Conservation (phyloP, 2,888 invertebrate species). For the Synanthedon formicaeformis region DNA sequence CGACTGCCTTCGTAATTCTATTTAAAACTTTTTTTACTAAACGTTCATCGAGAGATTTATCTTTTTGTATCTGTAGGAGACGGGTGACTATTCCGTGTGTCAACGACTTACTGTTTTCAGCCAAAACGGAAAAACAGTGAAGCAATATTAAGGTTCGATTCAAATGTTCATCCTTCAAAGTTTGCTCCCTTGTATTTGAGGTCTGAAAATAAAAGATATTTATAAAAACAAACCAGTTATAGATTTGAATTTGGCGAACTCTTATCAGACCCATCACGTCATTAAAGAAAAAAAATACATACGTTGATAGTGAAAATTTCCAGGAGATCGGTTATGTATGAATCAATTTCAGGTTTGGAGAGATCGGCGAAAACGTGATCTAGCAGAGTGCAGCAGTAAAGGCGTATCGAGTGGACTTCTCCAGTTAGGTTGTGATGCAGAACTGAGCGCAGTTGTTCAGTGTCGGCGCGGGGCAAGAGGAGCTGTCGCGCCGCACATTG, state of each 20-base stretch:
- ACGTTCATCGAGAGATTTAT: conserved; percentile 54
- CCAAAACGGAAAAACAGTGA: conserved; percentile 65
- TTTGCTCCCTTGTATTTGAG: conserved; percentile 36
- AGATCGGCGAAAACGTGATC: conserved; percentile 21
- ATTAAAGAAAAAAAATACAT: conserved; percentile 13
- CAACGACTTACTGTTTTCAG: conserved; percentile 59
- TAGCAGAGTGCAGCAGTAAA: conserved; percentile 48
- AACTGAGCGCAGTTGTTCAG: conserved; percentile 10
- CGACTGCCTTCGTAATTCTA: conserved; percentile 30
- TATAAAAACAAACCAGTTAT: background rate
- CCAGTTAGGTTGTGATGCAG: conserved; percentile 8
- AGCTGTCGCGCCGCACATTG: conserved; percentile 50
- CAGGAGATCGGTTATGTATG: conserved; percentile 22
- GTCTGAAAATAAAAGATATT: conserved; percentile 37
- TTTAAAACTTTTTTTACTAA: conserved; percentile 55
- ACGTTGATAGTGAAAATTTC: conserved; percentile 50
- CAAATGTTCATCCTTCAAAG: conserved; percentile 68
- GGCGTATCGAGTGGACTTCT: conserved; percentile 36
- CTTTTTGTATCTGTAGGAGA: conserved; percentile 63
- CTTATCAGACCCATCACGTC: too few relatives aligned
- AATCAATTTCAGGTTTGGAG: conserved; percentile 24
- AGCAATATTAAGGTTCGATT: conserved; percentile 71
- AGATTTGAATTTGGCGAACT: background rate
- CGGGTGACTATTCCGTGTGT: conserved; percentile 64
- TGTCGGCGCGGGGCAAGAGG: conserved; percentile 22